Evolutionary conservation across 2,888 invertebrate genomes (phyloP), one percentile per base, ranked within the genome.

Genomic region (Tinea pellionella): DNA sequence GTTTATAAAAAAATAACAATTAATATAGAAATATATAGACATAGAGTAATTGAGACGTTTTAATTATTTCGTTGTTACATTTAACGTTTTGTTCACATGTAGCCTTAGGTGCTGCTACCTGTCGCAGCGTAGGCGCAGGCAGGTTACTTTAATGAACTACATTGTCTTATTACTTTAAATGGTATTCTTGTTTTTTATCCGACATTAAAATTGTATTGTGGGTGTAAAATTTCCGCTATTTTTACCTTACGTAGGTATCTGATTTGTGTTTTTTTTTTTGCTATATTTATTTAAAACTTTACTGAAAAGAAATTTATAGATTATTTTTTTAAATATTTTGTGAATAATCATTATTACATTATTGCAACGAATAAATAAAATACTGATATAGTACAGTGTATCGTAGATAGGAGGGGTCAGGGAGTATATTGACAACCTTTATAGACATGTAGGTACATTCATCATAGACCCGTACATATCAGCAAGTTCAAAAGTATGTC

Each of bases 81-180:
- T 41, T 41, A 16, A 47, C 2, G 8, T 47, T 37, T 37, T 47
- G 47, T 16, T 16, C 47, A 55, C 18, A 55, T 12, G 29, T 55
- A 16, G 19, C 55, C 55, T 55, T 55, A 55, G 55, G 55, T 32
- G 55, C 24, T 32, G 57, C 57, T 57, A 60, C 60, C 41, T 53
- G 61, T 51, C 11, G 12, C 32, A 47, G 69, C 68, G 84, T 84
- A 77, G 84, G 84, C 65, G 73, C 69, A 65, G 69, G 75, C 67
- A 74, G 72, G 75, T 67, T 68, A 73, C 53, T 57, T 72, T 82
- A 83, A 84, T 80, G 80, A 81, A 78, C 73, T 69, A 77, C 79
- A 84, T 85, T 84, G 83, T 86, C 79, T 85, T 85, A 81, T 79
- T 84, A 74, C 85, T 81, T 72, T 73, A 81, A 75, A 81, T 74